Percentiles rank a stretch among this genome's conserved stretches.
Conservation (phyloP, 30 jellyfish, hydroid and myxozoan species). For the Calvadosia cruxmelitensis region DNA sequence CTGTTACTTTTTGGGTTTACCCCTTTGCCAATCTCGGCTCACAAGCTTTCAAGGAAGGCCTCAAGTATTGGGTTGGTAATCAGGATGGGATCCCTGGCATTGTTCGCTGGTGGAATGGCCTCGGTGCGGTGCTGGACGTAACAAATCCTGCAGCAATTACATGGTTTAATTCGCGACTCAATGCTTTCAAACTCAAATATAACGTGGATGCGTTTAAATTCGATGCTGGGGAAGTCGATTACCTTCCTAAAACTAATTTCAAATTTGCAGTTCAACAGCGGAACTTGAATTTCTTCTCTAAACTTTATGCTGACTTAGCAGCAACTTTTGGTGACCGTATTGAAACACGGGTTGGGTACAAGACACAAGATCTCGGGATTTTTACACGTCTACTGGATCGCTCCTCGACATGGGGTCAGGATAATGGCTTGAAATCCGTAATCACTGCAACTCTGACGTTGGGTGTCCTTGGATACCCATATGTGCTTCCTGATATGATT, state of each 20-base stretch:
- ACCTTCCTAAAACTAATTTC: conserved; percentile 38
- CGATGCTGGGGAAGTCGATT: conserved; percentile 90
- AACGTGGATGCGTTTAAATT: conserved; percentile 70
- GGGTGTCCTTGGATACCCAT: conserved; percentile 84
- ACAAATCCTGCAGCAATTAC: conserved; percentile 42
- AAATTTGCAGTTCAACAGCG: conserved; percentile 13
- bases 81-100: conserved; percentile 51
- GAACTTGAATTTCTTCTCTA: conserved; percentile 49
- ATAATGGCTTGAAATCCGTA: conserved; percentile 81
- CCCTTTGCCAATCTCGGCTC: conserved; percentile 76
- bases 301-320: conserved; percentile 53
- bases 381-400: conserved; percentile 74
- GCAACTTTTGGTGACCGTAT: conserved; percentile 47
- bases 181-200: conserved; percentile 21
- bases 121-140: conserved; percentile 64
- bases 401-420: conserved; percentile 60
- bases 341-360: conserved; percentile 75
- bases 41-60: conserved; percentile 27
- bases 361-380: conserved; percentile 41
- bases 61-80: conserved; percentile 42
- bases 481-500: conserved; percentile 86
- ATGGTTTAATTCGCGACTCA: conserved; percentile 46
- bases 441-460: conserved; percentile 75
- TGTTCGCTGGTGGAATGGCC: conserved; percentile 87
- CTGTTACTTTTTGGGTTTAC: conserved; percentile 72